Base-by-base conservation (phyloP, 2,888 invertebrate species). In the Biston betularia region DNA sequence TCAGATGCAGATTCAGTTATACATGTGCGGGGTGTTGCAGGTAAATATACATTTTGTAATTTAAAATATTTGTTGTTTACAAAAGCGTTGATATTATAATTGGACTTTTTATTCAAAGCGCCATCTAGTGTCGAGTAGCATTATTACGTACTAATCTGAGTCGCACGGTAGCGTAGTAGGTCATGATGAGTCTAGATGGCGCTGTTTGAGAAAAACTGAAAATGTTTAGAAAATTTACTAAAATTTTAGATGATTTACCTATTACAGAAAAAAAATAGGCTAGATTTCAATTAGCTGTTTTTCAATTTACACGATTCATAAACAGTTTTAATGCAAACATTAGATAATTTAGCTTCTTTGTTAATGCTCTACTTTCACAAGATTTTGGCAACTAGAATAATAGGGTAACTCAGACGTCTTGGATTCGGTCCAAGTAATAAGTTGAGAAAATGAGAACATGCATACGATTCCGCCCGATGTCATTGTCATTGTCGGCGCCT, bases 1-100 rank as follows among this genome's bases (percentile, higher is more conserved):
- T 97, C 97, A 49, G 97, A 97, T 84, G 96, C 97, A 61, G 97
- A 97, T 76, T 97, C 97, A 71, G 97, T 97, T 67, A 97, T 97
- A 75, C 95, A 96, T 80, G 95, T 96, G 72, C 95, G 95, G 75
- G 89, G 94, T 65, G 81, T 80, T 64, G 87, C 83, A 79, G 93
- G 92, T 91, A 45, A 12, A 15, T 54, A 42, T 12, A 38, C 40
- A 6, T 12, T 14, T 33, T 54, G 5, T 38, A 38, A 34, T 7
- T 6, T 8, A 38, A 12, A 34, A 11, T 34, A 11, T 34, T 49
- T 12, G 33, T 49, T 33, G n/a, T 52, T 35, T 52, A 24, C 3
- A 1, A 24, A 24, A 3, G 24, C 24, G 3, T 24, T 24, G 24
- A 24, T 24, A 24, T 24, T 24, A 24, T 1, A 1, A 24, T 3